phyloP scores from a whole-genome alignment of 2,797 vertebrate genomes.

The Platalea minor region DNA sequence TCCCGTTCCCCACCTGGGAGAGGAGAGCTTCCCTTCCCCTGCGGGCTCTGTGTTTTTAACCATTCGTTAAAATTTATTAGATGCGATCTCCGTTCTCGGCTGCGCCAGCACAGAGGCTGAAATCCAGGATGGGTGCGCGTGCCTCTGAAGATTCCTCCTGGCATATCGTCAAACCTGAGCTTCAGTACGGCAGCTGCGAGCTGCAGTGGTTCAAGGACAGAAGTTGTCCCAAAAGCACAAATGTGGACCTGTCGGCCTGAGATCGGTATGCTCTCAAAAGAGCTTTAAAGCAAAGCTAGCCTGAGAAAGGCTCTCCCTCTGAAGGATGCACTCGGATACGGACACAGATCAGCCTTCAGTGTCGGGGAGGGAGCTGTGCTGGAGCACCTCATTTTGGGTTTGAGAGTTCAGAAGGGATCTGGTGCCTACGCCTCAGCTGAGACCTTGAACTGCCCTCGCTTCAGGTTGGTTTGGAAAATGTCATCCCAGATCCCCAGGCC shows the following conservation, averaged over 20 bases:
- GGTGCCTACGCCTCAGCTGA: not conserved
- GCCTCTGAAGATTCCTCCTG: not conserved
- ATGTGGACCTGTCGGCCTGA: not conserved
- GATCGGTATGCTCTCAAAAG: not conserved
- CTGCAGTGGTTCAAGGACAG: not conserved
- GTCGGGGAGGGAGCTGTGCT: not conserved
- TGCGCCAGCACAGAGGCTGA: not conserved
- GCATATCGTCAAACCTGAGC: not conserved
- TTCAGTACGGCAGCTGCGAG: not conserved
- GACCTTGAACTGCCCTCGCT: not conserved
- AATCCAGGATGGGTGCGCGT: not conserved
- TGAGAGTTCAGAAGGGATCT: not conserved
- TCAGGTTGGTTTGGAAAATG: not conserved
- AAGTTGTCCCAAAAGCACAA: slow-evolving; percentile 22
- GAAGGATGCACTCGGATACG: not conserved
- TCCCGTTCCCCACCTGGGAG: not conserved
- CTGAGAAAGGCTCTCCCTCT: not conserved
- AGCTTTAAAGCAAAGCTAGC: not conserved
- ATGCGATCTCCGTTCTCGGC: not conserved
- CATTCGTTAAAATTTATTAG: not conserved
- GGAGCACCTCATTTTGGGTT: not conserved
- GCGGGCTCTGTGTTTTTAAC: slow-evolving; percentile 23
- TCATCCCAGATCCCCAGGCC: not conserved
- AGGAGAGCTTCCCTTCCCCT: not conserved
- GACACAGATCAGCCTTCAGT: not conserved